Evolutionary conservation across 2,113 vertebrate species (phyloP).

Genomic region (Rhipidura dahli): DNA sequence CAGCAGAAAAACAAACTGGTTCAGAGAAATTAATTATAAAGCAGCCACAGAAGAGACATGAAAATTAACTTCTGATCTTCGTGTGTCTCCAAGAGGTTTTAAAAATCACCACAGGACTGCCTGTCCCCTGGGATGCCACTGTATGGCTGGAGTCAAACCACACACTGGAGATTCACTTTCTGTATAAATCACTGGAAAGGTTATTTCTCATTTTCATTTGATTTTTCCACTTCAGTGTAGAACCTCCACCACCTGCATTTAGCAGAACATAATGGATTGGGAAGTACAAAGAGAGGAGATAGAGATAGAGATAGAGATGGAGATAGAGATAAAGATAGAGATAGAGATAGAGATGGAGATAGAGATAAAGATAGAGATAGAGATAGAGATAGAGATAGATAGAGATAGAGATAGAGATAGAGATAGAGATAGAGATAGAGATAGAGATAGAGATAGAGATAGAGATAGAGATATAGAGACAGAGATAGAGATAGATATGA

Average conservation of each 20-base stretch:
- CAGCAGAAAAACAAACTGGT: conserved; percentile 42
- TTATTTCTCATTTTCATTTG: neutral
- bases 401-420: neutral
- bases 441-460: neutral
- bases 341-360: neutral
- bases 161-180: rapidly evolving
- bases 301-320: neutral
- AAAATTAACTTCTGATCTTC: neutral
- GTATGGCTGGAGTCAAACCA: neutral
- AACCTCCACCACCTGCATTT: neutral
- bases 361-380: neutral
- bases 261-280: rapidly evolving
- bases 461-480: rapidly evolving
- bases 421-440: neutral
- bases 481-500: too few species aligned
- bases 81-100: neutral
- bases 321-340: neutral
- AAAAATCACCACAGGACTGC: neutral
- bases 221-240: rapidly evolving
- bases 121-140: neutral
- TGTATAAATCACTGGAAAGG: too few species aligned
- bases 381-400: neutral
- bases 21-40: conserved; percentile 51
- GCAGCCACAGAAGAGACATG: neutral
- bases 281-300: neutral